Evolutionary conservation across 2,113 vertebrate species (phyloP).

Genomic region (Anser cygnoides): DNA sequence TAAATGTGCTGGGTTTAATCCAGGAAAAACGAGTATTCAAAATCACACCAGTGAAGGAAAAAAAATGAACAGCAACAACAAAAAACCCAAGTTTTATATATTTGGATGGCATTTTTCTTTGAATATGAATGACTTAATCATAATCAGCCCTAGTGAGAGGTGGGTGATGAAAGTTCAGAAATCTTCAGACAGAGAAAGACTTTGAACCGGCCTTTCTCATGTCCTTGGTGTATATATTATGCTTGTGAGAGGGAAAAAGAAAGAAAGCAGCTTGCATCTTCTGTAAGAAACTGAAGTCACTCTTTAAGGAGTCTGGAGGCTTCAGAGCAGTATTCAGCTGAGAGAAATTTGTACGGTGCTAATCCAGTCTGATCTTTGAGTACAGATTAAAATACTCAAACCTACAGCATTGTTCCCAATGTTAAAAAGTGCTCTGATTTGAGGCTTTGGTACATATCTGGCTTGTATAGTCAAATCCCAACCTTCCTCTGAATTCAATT

Average conservation of each 20-base stretch:
- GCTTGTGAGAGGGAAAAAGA: neutral
- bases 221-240: neutral
- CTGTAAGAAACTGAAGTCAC: neutral
- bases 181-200: neutral
- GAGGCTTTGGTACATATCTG: neutral
- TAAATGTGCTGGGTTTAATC: slow-evolving; percentile 44
- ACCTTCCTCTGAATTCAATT: slow-evolving; percentile 22
- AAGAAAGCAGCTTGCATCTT: neutral
- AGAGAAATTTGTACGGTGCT: neutral
- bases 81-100: slow-evolving; percentile 28
- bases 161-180: slow-evolving; percentile 31
- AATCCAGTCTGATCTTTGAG: neutral
- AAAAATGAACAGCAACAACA: neutral
- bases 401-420: neutral
- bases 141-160: slow-evolving; percentile 11
- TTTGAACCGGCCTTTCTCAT: slow-evolving; percentile 5
- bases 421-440: neutral
- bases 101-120: slow-evolving; percentile 59
- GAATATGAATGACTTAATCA: slow-evolving; percentile 30
- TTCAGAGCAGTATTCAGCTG: neutral
- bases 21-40: slow-evolving; percentile 47
- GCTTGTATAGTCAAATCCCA: neutral
- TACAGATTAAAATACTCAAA: slow-evolving; percentile 1
- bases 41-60: slow-evolving; percentile 40
- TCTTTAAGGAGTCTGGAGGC: neutral